Conservation (phyloP, 2,888 invertebrate species). For the Chrysomela aeneicollis region DNA sequence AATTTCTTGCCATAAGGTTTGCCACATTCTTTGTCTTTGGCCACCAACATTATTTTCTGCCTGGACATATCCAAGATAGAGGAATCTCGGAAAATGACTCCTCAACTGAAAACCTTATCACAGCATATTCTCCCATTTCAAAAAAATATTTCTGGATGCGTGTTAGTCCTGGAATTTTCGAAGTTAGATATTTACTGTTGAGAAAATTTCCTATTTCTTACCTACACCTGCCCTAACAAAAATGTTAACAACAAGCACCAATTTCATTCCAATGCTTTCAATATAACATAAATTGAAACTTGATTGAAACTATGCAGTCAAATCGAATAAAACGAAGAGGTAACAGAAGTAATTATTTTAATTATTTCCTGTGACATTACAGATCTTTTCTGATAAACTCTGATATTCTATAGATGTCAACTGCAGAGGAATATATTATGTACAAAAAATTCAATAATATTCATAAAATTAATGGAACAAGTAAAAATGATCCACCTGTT, state of each 20-base stretch:
- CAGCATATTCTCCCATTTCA: conserved; percentile 6
- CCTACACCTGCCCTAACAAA: conserved; percentile 8
- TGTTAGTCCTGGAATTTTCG: conserved; percentile 8
- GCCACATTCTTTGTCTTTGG: conserved; percentile 6
- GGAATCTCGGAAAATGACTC: conserved; percentile 8
- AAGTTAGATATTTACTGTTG: conserved; percentile 1
- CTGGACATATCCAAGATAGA: conserved; percentile 5
- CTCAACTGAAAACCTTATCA: conserved; percentile 9
- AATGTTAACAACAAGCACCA: neutral
- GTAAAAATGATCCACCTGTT: conserved; percentile 14
- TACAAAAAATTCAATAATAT: conserved; percentile 7
- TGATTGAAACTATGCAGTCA: no score
- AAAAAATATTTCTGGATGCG: conserved; percentile 1
- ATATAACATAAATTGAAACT: no score
- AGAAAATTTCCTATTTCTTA: neutral
- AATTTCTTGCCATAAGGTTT: conserved; percentile 5
- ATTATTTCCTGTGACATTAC: no score
- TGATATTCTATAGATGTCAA: conserved; percentile 5
- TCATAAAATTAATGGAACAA: conserved; percentile 9
- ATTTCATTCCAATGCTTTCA: neutral
- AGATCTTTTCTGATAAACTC: no score
- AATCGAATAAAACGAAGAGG: no score
- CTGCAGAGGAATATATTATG: neutral
- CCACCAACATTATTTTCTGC: conserved; percentile 13
- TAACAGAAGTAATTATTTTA: no score